Evolutionary conservation across 2,113 vertebrate species (phyloP), one percentile per base, ranked within the genome.

Genomic region (Mystacornis crossleyi): DNA sequence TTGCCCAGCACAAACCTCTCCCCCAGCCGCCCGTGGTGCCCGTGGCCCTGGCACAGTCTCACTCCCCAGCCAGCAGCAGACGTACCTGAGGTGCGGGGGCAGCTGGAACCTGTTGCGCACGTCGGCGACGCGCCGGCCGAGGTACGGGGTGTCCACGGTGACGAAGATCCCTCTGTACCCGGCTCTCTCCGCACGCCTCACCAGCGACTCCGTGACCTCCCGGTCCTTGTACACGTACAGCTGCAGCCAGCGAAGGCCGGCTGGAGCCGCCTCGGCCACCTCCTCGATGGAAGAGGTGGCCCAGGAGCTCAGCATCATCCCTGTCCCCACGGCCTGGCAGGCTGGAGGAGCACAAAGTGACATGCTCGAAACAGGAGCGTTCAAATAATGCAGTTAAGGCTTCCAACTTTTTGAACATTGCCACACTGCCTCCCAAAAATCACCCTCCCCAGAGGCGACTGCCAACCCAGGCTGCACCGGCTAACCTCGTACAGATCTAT

Each of bases 291-390:
- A 99, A 15, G 99, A 99, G 12, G 99, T 99, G 43, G 99, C 98
- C 99, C 99, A 99, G 69, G 99, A 99, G 69, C 99, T 99, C 95
- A 99, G 97, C 99, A 99, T 99, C 99, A 99, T 99, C 18, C 99
- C 99, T 1, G 98, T 99, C 14, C 98, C 99, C 91, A 97, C 19
- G 3, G 98, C 97, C 34, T 78, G 90, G 95, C 99, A 99, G 62
- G 99, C 99, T 99, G 96, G 14, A 60, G 71, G 70, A 87, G 60
- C 12, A 90, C 17, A 64, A 18, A 33, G 12, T 1, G 31, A 36
- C 1, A 3, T 9, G 4, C 18, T 69, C 34, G 19, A 3, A 38
- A 18, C 31, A 7, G 42, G 9, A 71, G 47, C 12, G 0, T 40
- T 10, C 8, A 38, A 60, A 26, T 6, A 6, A 54, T 0, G 31